These are phyloP conservation scores for Acanthosepion pharaonis DNA, from an alignment of 2,888 invertebrate species.

Conservation along the genomic window DNA sequence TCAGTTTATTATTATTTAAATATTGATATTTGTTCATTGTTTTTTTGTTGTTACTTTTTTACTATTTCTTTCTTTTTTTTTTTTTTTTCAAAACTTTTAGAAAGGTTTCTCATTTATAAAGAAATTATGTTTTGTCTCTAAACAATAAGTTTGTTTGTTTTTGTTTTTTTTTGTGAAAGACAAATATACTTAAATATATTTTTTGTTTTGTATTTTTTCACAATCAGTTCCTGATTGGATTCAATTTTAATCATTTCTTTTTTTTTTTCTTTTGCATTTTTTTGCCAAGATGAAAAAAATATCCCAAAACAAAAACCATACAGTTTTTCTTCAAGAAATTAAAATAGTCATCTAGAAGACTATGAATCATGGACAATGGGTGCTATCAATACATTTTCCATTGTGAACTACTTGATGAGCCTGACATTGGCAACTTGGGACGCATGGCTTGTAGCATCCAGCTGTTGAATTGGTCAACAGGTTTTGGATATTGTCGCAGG, in stretches of 20 bases:
- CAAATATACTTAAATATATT: background rate
- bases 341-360: background rate
- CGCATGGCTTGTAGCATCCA: constrained; percentile 72
- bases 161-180: background rate
- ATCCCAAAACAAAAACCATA: background rate
- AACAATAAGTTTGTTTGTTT: background rate
- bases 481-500: constrained; percentile 68
- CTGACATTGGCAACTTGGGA: constrained; percentile 73
- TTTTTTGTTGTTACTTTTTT: background rate
- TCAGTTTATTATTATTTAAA: background rate
- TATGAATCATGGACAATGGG: constrained; percentile 63
- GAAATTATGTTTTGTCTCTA: background rate
- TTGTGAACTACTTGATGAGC: constrained; percentile 72
- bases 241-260: background rate
- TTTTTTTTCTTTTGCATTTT: background rate
- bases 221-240: background rate
- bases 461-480: constrained; percentile 63
- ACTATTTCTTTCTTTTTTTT: background rate
- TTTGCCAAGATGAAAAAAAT: background rate
- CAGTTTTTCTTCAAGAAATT: background rate
- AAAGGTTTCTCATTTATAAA: background rate
- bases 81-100: background rate
- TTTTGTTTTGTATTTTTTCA: background rate
- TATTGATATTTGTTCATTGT: background rate
- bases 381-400: constrained; percentile 67